Evolutionary conservation across 2,797 vertebrate genomes (phyloP).

Genomic region (Pipistrellus kuhlii): DNA sequence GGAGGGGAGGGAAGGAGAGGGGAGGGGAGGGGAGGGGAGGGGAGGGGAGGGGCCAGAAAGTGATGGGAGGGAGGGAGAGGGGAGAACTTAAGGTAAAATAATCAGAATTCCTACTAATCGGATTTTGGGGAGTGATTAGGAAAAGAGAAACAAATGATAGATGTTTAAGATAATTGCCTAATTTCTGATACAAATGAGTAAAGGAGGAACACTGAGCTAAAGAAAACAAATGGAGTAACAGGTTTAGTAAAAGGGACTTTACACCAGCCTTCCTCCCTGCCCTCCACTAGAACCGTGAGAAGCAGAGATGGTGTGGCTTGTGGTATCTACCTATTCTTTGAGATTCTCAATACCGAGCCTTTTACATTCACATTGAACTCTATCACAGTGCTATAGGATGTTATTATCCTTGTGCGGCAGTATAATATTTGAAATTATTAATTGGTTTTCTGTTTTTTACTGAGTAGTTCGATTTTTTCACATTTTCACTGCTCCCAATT

Average conservation of each 20-base stretch:
- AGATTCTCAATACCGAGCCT: background rate
- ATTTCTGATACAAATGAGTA: background rate
- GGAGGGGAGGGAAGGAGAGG: too few species aligned
- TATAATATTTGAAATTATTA: constrained; percentile 63
- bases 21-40: too few species aligned
- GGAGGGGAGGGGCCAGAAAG: too few species aligned
- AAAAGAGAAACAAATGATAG: background rate
- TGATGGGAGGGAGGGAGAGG: too few species aligned
- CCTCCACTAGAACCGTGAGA: background rate
- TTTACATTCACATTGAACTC: background rate
- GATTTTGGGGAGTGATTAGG: background rate
- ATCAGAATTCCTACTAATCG: background rate
- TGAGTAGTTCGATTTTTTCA: constrained; percentile 28
- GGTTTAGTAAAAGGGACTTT: background rate
- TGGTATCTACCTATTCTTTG: background rate
- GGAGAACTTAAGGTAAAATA: background rate
- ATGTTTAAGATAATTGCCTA: background rate
- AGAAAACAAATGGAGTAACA: background rate
- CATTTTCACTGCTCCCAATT: constrained; percentile 42
- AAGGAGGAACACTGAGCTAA: background rate
- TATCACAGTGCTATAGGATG: background rate
- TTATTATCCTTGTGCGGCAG: background rate
- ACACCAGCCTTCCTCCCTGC: background rate
- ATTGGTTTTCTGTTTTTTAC: constrained; percentile 66
- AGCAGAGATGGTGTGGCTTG: background rate